phyloP scores from a whole-genome alignment of 2,113 vertebrate species.

The Thalassarche chlororhynchos region DNA sequence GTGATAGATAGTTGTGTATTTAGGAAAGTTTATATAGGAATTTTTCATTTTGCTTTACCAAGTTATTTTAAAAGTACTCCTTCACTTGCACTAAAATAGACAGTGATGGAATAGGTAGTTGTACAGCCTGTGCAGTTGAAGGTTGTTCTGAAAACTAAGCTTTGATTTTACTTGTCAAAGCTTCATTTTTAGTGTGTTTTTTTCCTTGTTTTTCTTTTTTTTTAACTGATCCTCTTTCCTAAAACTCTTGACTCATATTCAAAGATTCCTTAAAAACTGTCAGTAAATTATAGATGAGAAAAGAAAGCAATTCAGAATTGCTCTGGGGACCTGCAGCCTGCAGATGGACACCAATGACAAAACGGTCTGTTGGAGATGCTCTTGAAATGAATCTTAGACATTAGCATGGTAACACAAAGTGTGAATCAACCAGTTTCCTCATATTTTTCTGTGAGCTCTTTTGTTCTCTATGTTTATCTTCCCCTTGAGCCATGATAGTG shows the following conservation, averaged over 20 bases:
- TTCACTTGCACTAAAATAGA: not conserved
- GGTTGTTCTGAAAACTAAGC: not conserved
- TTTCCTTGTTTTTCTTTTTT: not conserved
- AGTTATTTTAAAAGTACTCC: not conserved
- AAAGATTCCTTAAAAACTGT: not conserved
- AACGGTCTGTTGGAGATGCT: not conserved
- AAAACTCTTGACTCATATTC: not conserved
- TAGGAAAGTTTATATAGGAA: not conserved
- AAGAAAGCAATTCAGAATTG: not conserved
- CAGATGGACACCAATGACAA: not conserved
- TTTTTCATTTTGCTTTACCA: not conserved
- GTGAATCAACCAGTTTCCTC: not conserved
- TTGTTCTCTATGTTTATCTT: not conserved
- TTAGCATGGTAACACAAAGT: not conserved
- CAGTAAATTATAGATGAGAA: not conserved
- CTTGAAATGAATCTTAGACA: not conserved
- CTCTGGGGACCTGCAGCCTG: not conserved
- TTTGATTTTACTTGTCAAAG: constrained; percentile 16
- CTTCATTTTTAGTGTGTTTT: not conserved
- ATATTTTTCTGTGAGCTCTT: not conserved
- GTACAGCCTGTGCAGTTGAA: not conserved
- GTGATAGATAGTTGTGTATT: not conserved
- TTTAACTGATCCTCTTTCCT: not conserved
- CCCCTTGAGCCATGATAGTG: not conserved
- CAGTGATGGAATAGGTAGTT: not conserved